Evolutionary conservation across 2,797 vertebrate genomes (phyloP), one percentile per base, ranked within the genome.

Genomic region (Lithobates pipiens): DNA sequence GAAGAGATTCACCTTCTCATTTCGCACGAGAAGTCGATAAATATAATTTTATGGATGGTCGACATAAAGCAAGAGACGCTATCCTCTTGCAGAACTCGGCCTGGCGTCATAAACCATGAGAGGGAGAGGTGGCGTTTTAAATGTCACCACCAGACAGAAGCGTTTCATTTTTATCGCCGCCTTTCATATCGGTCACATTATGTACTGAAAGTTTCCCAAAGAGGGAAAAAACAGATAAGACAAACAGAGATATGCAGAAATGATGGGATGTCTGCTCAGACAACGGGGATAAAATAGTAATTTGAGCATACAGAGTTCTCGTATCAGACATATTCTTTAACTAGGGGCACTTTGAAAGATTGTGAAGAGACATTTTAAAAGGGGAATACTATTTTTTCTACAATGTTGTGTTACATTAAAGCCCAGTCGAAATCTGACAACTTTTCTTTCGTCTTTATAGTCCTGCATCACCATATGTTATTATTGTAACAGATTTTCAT

Each of bases 31-130:
- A 32, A 36, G 46, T 46, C 70, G 46, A 80, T 80, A 80, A 80
- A 80, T 80, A 80, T 36, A 57, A 80, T 80, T 80, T 80, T 80
- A 80, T 71, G 78, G 78, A 72, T 61, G 68, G 78, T 18, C 78
- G 67, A 72, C 68, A 80, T 80, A 83, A 83, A 83, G 29, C 63
- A 84, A 84, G 67, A 71, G 32, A 46, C 68, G 23, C 46, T 71
- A 72, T 77, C 75, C 42, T 34, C 39, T 78, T 68, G 5, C 34
- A 63, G 83, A 29, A 72, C 42, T 10, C 29, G 13, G 70, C 27
- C 25, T 44, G 76, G 75, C 67, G 69, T 85, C 83, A 80, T 85
- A 84, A 84, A 85, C 67, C 76, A 85, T 50, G 21, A 76, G 69
- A 85, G 76, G 36, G 76, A 77, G 75, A 78, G 61, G 69, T 32